Conservation (phyloP, 1,140 invertebrate species). For the Caenorhabditis brenneri region DNA sequence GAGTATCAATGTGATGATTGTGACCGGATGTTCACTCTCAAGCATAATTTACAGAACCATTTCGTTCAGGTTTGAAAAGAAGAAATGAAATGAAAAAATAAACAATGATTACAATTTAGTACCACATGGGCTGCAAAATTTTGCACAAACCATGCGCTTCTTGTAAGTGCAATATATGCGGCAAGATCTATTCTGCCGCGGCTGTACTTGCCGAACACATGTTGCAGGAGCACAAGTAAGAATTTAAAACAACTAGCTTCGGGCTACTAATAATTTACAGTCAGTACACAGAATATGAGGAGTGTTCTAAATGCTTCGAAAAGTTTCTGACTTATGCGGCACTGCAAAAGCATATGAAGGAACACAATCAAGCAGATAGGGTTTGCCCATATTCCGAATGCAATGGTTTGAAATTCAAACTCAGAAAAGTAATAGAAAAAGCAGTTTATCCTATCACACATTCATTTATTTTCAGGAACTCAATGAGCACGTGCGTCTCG, state of each 20-base stretch:
- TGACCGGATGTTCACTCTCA: constrained; percentile 35
- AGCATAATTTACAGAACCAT: constrained; percentile 34
- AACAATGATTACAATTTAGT: not conserved
- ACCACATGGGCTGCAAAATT: constrained; percentile 19
- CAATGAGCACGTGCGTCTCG: constrained; percentile 7
- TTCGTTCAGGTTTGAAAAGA: not conserved
- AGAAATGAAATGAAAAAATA: not conserved
- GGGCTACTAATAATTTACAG: not conserved
- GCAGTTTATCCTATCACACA: not conserved
- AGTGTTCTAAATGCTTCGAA: not conserved
- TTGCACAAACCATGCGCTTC: constrained; percentile 11
- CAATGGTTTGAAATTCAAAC: not conserved
- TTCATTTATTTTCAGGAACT: constrained; percentile 30
- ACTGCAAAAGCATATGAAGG: constrained; percentile 14
- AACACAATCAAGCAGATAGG: not conserved
- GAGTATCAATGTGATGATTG: constrained; percentile 41
- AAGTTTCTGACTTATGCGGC: not conserved
- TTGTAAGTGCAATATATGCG: constrained; percentile 4
- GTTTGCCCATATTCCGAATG: not conserved
- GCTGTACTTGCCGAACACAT: constrained; percentile 9
- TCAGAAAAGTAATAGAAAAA: not conserved
- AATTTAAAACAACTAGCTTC: not conserved
- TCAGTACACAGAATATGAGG: not conserved
- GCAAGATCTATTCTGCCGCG: constrained; percentile 8
- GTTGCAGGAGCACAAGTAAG: not conserved